Evolutionary conservation across 2,113 vertebrate species (phyloP), one percentile per base, ranked within the genome.

Genomic region (Phalacrocorax aristotelis): DNA sequence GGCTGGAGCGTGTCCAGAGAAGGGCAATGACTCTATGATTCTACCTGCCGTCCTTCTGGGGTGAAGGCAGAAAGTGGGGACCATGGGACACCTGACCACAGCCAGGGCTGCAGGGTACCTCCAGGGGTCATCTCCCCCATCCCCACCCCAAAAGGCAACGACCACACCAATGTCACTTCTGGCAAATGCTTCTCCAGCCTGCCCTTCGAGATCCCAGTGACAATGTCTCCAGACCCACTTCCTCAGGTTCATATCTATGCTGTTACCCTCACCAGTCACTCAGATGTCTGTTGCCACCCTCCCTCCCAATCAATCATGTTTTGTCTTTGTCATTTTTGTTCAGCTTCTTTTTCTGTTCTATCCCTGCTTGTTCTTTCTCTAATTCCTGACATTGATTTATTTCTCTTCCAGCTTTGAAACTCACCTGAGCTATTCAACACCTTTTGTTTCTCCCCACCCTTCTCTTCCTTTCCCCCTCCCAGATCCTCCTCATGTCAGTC

Each of bases 381-480:
- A 71, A 88, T 89, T 95, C 55, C 78, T 95, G 95, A 92, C 94
- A 91, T 77, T 96, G 84, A 96, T 96, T 92, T 83, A 58, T 79
- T 93, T 79, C 85, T 55, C 18, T 74, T 82, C 55, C n/a, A 92
- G 76, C 65, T 64, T 44, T 75, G 55, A 71, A 46, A 58, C 21
- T 79, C 70, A 62, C n/a, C 48, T 49, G 46, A 92, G 85, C 48
- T 76, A 87, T 94, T 94, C 57, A 78, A 79, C 54, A 82, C 66
- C 74, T 95, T 96, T 91, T 95, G 64, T 86, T 95, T 75, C 68
- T 77, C 79, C 49, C 36, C 23, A 62, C 40, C 57, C 44, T 95
- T 86, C 34, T 62, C 49, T 83, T 80, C 54, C 23, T 66, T 52
- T 40, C 55, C 29, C n/a, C 29, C 40, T 84, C 61, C 55, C 70